These are phyloP conservation scores for Zosterops hypoxanthus DNA, from an alignment of 2,113 vertebrate species.

Conservation along the genomic window DNA sequence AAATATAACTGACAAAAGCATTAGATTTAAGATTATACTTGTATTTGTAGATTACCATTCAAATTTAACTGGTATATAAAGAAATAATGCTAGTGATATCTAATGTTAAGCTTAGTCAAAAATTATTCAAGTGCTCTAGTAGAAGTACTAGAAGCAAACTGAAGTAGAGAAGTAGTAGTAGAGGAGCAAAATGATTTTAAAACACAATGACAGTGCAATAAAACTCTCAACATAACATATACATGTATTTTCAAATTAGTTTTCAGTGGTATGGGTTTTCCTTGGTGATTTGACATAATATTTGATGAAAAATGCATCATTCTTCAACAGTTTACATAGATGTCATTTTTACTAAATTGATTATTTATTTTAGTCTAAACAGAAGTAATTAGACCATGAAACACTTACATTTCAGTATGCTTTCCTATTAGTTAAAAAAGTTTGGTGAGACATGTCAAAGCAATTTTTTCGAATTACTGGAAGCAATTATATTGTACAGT, in stretches of 20 bases:
- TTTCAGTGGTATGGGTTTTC: not conserved
- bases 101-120: not conserved
- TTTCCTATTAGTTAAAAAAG: not conserved
- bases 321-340: not conserved
- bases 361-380: not conserved
- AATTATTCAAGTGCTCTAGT: not conserved
- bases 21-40: not conserved
- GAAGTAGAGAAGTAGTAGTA: not conserved
- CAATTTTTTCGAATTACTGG: not conserved
- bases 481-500: not conserved
- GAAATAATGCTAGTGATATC: not conserved
- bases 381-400: not conserved
- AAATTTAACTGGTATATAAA: not conserved
- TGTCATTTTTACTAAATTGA: not conserved
- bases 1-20: not conserved
- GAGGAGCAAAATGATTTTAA: not conserved
- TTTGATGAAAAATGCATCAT: not conserved
- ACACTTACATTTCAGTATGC: not conserved
- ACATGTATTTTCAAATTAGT: not conserved
- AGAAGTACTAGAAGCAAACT: not conserved
- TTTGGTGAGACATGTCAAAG: not conserved
- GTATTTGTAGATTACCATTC: not conserved
- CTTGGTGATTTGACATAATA: not conserved
- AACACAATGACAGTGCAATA: not conserved
- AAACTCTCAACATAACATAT: not conserved